A percentile compares a stretch with the other conserved stretches of the same genome.
Conservation (phyloP, 2,113 vertebrate genomes). For the Tricholaema leucomelas region DNA sequence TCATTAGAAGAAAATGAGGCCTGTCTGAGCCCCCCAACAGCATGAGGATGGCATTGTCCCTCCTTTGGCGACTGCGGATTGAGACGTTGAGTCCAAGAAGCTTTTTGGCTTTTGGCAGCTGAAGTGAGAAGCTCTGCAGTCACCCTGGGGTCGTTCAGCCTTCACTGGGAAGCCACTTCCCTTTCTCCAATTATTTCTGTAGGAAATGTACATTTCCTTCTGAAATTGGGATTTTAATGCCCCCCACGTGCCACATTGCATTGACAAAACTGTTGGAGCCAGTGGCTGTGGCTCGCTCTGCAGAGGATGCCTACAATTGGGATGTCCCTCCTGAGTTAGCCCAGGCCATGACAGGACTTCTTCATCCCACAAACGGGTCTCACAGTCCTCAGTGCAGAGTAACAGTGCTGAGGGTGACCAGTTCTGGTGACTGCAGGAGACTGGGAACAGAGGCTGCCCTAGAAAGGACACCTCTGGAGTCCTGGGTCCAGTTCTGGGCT, state of each 20-base stretch:
- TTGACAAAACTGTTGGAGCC: background rate
- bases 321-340: background rate
- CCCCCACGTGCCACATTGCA: background rate
- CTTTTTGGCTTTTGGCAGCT: background rate
- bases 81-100: background rate
- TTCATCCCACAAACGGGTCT: background rate
- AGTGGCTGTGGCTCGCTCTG: background rate
- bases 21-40: background rate
- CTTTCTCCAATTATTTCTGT: background rate
- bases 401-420: rapidly evolving
- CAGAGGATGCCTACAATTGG: background rate
- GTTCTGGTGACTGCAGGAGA: background rate
- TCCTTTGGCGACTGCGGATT: background rate
- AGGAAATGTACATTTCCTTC: background rate
- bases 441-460: no score
- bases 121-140: background rate
- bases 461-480: no score
- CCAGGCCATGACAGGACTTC: background rate
- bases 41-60: background rate
- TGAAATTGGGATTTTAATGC: background rate
- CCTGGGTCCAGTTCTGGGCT: no score
- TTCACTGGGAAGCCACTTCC: background rate
- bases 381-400: background rate
- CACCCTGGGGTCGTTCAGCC: background rate
- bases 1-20: background rate